Evolutionary conservation across 2,113 vertebrate genomes (phyloP), one percentile per base, ranked within the genome.

Genomic region (Callipepla californica): DNA sequence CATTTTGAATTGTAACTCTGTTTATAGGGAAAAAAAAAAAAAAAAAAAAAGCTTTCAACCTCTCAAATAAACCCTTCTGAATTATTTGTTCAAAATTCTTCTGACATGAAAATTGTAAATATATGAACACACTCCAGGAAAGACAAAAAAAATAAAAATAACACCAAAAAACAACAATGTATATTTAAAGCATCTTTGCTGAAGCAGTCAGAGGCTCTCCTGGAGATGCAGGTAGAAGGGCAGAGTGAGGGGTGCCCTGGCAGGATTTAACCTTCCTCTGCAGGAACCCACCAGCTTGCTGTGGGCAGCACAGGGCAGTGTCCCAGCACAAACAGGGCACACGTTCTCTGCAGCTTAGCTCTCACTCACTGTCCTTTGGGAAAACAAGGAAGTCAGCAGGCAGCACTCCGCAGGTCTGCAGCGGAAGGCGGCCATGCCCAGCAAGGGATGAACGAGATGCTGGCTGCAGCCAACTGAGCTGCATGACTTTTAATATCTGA

Each of bases 351-450:
- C 20, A 7, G 36, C 10, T 63, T 11, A 32, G 57, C 45, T 62
- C 51, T 36, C 47, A 18, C 45, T 15, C 5, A 0, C 1, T 28
- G 22, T 42, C 7, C 40, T 22, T 0, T 1, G 23, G 21, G 47
- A 72, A 15, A 55, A 53, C 2, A 70, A 48, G 74, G 11, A 2
- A 28, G 55, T 7, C 57, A 6, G 65, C 0, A 0, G 59, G 34
- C 20, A 15, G 61, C 0, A 2, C 18, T 22, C 22, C 7, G 25
- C 34, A 40, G 36, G 48, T 28, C 48, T 59, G 66, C 50, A 45
- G 73, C 36, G 20, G 36, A 25, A 4, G 1, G 2, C 18, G 40
- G 28, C n/a, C 1, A 0, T 14, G 50, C 19, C 40, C 32, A 40
- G 79, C 50, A 32, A 80, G 80, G 17, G 57, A 19, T 23, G 76